Evolutionary conservation across 1,140 invertebrate genomes (phyloP).

Genomic region (Trypoxylus dichotomus): DNA sequence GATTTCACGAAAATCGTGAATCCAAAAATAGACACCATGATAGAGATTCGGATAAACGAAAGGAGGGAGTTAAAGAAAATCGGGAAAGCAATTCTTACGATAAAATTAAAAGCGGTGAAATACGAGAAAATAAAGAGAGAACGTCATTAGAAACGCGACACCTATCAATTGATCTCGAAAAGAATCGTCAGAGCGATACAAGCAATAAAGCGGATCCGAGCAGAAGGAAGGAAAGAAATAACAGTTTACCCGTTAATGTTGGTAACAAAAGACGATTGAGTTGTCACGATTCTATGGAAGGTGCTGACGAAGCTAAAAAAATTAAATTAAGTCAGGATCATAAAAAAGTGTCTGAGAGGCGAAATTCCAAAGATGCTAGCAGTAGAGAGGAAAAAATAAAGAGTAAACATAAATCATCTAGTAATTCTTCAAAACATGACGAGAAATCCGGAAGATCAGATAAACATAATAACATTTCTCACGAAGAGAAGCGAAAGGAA

Average conservation of each 20-base stretch:
- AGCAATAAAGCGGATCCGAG: constrained; percentile 42
- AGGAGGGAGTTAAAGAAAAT: constrained; percentile 53
- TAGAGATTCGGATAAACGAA: constrained; percentile 45
- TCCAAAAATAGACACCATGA: constrained; percentile 41
- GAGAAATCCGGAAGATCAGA: constrained; percentile 35
- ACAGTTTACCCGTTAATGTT: constrained; percentile 64
- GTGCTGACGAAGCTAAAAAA: constrained; percentile 67
- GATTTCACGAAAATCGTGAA: constrained; percentile 39
- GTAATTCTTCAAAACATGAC: constrained; percentile 33
- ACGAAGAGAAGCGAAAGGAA: constrained; percentile 43
- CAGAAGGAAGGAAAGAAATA: constrained; percentile 61
- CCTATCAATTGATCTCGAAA: constrained; percentile 48
- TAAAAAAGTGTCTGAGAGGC: constrained; percentile 60
- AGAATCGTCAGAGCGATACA: constrained; percentile 34
- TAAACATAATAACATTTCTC: constrained; percentile 42
- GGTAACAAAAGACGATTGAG: constrained; percentile 73
- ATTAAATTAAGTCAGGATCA: constrained; percentile 65
- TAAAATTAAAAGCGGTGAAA: constrained; percentile 45
- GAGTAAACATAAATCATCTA: constrained; percentile 44
- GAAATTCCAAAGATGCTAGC: constrained; percentile 70
- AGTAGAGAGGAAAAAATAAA: constrained; percentile 51
- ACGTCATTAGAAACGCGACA: constrained; percentile 46
- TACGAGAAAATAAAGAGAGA: constrained; percentile 44
- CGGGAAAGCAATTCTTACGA: constrained; percentile 50
- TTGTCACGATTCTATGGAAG: constrained; percentile 71